These are phyloP conservation scores for Hypanus sabinus DNA, from an alignment of 2,113 vertebrate genomes.

Conservation along the genomic window DNA sequence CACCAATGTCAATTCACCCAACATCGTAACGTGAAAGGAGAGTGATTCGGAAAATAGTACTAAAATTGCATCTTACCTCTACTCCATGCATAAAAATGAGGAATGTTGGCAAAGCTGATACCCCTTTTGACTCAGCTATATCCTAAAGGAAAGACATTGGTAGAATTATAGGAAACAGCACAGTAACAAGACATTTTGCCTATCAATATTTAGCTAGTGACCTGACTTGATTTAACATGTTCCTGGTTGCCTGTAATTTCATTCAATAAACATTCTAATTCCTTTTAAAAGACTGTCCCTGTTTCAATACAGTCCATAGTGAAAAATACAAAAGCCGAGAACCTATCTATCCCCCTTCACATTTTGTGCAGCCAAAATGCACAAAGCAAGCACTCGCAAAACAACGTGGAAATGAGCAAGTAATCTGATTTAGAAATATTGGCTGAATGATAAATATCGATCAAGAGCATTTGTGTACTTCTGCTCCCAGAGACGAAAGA, in stretches of 20 bases:
- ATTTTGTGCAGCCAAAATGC: no score
- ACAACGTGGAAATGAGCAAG: no score
- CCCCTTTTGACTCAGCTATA: fast-evolving
- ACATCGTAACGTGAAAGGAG: background rate
- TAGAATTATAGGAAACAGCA: background rate
- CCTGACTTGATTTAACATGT: background rate
- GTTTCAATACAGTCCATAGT: no score
- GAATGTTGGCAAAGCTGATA: background rate
- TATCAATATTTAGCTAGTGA: no score
- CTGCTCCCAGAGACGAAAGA: no score
- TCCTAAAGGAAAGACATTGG: background rate
- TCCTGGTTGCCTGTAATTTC: background rate
- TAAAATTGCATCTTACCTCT: background rate
- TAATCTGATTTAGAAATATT: no score
- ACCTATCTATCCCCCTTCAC: no score
- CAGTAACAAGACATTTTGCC: background rate
- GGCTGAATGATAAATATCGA: no score
- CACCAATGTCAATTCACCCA: background rate
- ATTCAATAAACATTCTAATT: background rate
- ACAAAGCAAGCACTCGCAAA: no score
- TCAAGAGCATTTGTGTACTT: no score
- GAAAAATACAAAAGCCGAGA: no score
- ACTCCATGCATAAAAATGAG: background rate
- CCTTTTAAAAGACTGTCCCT: background rate
- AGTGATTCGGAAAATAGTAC: background rate